A percentile compares a stretch with the other conserved stretches of the same genome.
phyloP scores from a whole-genome alignment of 2,888 invertebrate species.

The Gibbula magus region DNA sequence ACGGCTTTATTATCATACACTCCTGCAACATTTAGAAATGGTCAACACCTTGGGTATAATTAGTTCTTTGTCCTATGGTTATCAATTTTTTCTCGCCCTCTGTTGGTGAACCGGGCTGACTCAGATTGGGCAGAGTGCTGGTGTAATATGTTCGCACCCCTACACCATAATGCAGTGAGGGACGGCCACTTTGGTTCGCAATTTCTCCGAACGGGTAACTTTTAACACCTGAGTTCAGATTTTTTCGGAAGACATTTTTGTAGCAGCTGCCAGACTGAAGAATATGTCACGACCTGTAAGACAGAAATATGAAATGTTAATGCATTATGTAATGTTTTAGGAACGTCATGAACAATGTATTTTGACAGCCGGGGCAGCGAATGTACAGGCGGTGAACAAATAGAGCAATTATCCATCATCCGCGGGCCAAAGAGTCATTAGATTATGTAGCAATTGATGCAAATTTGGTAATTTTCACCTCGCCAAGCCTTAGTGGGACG shows the following conservation, averaged over 20 bases:
- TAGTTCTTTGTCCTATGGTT: conserved; percentile 17
- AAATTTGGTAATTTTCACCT: conserved; percentile 24
- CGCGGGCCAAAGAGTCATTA: conserved; percentile 17
- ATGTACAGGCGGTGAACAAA: conserved; percentile 5
- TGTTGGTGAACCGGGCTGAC: not conserved
- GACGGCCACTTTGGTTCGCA: not conserved
- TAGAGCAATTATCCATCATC: conserved; percentile 21
- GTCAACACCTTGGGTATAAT: conserved; percentile 21
- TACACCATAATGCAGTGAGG: not conserved
- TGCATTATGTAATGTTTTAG: conserved; percentile 16
- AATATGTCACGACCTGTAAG: not conserved
- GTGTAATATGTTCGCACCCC: not conserved
- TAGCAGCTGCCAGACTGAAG: not conserved
- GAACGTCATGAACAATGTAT: not conserved
- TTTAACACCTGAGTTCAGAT: not conserved
- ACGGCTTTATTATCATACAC: conserved; percentile 20
- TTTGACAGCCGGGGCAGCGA: conserved; percentile 5
- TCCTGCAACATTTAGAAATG: conserved; percentile 21
- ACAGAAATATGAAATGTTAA: conserved; percentile 19
- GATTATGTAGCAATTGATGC: conserved; percentile 21
- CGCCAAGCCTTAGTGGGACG: not conserved
- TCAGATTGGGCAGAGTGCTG: not conserved
- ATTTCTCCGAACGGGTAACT: not conserved
- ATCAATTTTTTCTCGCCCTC: conserved; percentile 16
- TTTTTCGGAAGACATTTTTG: not conserved